A percentile compares a stretch with the other conserved stretches of the same genome.
Conservation (phyloP, 2,113 vertebrate genomes). For the Dunckerocampus dactyliophorus region DNA sequence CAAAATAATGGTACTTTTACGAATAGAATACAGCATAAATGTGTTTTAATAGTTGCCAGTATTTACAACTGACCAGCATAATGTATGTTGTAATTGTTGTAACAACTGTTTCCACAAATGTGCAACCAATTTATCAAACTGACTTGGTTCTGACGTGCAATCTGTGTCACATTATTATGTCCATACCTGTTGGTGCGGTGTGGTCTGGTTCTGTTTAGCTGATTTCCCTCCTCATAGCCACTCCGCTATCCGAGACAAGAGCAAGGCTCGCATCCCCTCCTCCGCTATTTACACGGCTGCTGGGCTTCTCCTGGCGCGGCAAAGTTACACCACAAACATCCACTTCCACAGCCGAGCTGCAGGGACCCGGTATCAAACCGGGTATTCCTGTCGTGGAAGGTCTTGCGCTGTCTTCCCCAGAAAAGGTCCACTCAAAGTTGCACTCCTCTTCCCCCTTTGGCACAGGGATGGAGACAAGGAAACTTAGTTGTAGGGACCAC, state of each 20-base stretch:
- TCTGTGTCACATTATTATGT: neutral
- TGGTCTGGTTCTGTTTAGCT: constrained; percentile 60
- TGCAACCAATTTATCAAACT: neutral
- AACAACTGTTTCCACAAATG: neutral
- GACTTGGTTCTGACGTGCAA: neutral
- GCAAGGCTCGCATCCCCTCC: constrained; percentile 61
- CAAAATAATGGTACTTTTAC: no score
- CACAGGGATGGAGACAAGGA: neutral
- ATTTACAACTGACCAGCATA: neutral
- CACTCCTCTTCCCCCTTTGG: constrained; percentile 27
- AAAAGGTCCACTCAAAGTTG: constrained; percentile 56
- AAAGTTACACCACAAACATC: constrained; percentile 61
- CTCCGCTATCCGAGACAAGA: constrained; percentile 60
- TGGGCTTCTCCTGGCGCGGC: constrained; percentile 36
- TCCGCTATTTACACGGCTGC: constrained; percentile 41
- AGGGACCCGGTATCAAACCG: constrained; percentile 13
- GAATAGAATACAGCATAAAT: neutral
- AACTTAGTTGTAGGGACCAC: constrained; percentile 50
- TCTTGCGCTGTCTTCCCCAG: constrained; percentile 16
- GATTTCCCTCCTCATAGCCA: constrained; percentile 68
- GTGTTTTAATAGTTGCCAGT: constrained; percentile 15
- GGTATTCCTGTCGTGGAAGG: constrained; percentile 24
- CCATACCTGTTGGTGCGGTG: constrained; percentile 73
- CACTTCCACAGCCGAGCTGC: constrained; percentile 17
- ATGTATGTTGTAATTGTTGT: neutral